These are phyloP conservation scores for Alsophila aescularia DNA, from an alignment of 2,888 invertebrate genomes.

Conservation along the genomic window DNA sequence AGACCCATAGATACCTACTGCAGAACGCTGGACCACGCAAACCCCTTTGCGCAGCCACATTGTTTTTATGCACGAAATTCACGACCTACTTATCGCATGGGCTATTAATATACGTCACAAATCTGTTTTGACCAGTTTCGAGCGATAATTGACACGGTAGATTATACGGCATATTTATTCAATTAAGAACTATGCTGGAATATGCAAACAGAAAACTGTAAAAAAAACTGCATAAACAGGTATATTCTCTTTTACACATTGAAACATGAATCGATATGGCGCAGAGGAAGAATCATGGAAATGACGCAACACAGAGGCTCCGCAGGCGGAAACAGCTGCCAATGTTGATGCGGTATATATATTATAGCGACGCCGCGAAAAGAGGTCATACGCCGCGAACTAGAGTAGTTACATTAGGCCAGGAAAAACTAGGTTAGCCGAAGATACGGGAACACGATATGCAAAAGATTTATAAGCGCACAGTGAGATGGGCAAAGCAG, in stretches of 20 bases:
- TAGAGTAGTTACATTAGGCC: slow-evolving; percentile 32
- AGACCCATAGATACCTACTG: slow-evolving; percentile 20
- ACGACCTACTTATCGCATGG: slow-evolving; percentile 36
- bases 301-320: slow-evolving; percentile 42
- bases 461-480: slow-evolving; percentile 7
- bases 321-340: slow-evolving; percentile 52
- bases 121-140: slow-evolving; percentile 17
- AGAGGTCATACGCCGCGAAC: slow-evolving; percentile 43
- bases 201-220: not conserved
- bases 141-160: slow-evolving; percentile 21
- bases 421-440: slow-evolving; percentile 43
- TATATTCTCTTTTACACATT: slow-evolving; percentile 8
- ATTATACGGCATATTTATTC: not conserved
- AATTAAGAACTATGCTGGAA: slow-evolving; percentile 1
- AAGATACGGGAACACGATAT: slow-evolving; percentile 10
- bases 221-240: not conserved
- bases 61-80: slow-evolving; percentile 42
- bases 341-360: slow-evolving; percentile 44
- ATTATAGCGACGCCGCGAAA: slow-evolving; percentile 41
- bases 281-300: slow-evolving; percentile 36
- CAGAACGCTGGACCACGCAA: slow-evolving; percentile 44
- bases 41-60: slow-evolving; percentile 35
- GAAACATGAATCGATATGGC: slow-evolving; percentile 28
- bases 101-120: slow-evolving; percentile 20
- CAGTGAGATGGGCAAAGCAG: not conserved